Conservation (phyloP, 2,797 vertebrate genomes). For the Myotis vivesi region DNA sequence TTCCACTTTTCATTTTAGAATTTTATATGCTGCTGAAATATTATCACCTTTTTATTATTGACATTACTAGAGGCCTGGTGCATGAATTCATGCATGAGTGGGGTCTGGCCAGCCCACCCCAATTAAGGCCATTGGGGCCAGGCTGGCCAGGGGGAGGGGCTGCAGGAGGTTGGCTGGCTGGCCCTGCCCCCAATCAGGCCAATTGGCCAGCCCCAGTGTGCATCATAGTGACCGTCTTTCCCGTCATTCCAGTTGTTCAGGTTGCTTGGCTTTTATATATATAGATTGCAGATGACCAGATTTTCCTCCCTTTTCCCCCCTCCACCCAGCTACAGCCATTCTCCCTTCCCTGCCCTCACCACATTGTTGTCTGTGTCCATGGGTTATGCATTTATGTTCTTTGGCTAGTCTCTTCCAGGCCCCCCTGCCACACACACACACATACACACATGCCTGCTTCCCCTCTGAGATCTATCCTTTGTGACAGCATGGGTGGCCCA, state of each 20-base stretch:
- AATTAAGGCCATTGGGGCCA: too few relatives aligned
- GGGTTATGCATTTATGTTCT: neutral
- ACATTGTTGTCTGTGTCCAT: neutral
- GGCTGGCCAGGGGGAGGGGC: fast-evolving
- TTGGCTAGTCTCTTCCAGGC: neutral
- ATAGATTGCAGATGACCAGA: neutral
- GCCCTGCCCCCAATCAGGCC: too few relatives aligned
- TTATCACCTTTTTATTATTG: neutral
- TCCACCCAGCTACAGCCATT: too few relatives aligned
- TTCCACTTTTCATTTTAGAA: neutral
- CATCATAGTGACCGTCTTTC: fast-evolving
- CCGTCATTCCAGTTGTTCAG: too few relatives aligned
- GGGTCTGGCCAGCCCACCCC: too few relatives aligned
- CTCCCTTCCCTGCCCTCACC: neutral
- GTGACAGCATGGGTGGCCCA: neutral
- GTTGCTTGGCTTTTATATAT: too few relatives aligned
- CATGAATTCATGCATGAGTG: too few relatives aligned
- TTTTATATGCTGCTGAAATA: neutral
- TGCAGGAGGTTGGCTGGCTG: too few relatives aligned
- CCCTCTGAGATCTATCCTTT: neutral
- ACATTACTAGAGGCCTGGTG: neutral
- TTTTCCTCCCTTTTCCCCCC: neutral
- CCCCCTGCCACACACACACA: too few relatives aligned
- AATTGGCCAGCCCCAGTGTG: too few relatives aligned
- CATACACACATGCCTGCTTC: too few relatives aligned